A percentile compares a stretch with the other conserved stretches of the same genome.
These are phyloP conservation scores for Bombus picipes DNA, from an alignment of 1,140 invertebrate species.

Conservation along the genomic window DNA sequence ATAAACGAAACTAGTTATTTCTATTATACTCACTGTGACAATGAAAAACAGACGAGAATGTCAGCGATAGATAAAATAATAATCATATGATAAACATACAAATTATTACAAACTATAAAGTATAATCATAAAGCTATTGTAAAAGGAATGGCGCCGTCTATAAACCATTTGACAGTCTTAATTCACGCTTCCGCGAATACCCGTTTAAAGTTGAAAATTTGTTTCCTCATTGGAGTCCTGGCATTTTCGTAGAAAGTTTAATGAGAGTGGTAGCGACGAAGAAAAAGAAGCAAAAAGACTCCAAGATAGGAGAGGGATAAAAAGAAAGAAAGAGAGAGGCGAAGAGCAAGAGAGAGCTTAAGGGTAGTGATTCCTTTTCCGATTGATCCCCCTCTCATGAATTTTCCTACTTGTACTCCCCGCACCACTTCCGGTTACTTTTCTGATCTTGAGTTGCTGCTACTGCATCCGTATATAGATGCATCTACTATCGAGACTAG, in stretches of 20 bases:
- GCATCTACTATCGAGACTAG: constrained; percentile 5
- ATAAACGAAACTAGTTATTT: no score
- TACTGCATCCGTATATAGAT: constrained; percentile 18
- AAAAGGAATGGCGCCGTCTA: no score
- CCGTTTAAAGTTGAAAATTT: constrained; percentile 56
- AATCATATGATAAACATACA: neutral
- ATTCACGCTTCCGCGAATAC: constrained; percentile 31
- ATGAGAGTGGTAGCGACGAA: constrained; percentile 5
- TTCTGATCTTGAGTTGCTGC: constrained; percentile 54
- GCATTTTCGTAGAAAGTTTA: constrained; percentile 18
- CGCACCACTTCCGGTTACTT: constrained; percentile 62
- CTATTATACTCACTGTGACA: no score
- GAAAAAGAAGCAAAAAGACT: neutral
- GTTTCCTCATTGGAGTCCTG: neutral
- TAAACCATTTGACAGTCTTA: neutral
- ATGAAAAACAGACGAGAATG: no score
- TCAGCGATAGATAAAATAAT: neutral
- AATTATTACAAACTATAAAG: neutral
- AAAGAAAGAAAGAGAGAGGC: neutral
- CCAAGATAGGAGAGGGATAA: neutral
- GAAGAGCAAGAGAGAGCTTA: constrained; percentile 29
- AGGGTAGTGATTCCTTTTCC: constrained; percentile 57
- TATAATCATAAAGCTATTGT: neutral
- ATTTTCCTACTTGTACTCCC: constrained; percentile 59
- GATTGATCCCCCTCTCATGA: constrained; percentile 64